These are phyloP conservation scores for Campylorhamphus procurvoides DNA, from an alignment of 2,113 vertebrate genomes.

Conservation along the genomic window DNA sequence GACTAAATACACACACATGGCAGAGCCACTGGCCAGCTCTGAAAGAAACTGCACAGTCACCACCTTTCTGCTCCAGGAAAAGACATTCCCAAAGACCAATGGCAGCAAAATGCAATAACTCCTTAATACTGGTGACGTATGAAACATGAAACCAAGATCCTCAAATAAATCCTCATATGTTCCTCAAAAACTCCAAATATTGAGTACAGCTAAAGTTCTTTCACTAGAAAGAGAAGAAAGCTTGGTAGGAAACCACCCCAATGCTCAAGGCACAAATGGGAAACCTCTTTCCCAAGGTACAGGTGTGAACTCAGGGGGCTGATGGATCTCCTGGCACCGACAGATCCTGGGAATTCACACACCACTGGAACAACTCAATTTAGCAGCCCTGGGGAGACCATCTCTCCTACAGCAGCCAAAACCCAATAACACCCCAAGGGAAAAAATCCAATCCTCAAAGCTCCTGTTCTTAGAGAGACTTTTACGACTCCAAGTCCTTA, in stretches of 20 bases:
- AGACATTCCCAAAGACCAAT: not conserved
- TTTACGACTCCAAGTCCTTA: not conserved
- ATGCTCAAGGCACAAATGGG: not conserved
- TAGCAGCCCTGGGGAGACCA: not conserved
- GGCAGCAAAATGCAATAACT: not conserved
- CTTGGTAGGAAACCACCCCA: fast-evolving
- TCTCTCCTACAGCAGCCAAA: not conserved
- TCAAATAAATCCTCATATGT: not conserved
- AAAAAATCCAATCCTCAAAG: fast-evolving
- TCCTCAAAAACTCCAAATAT: not conserved
- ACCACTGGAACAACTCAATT: too few species aligned
- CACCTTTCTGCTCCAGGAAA: not conserved
- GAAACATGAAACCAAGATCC: not conserved
- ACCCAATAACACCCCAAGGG: fast-evolving
- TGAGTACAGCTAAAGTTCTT: too few species aligned
- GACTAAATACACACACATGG: fast-evolving
- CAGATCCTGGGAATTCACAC: fast-evolving
- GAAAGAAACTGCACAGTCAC: not conserved
- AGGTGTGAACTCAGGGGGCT: fast-evolving
- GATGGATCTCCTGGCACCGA: fast-evolving
- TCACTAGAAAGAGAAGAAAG: not conserved
- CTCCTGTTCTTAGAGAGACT: fast-evolving
- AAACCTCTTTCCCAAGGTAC: not conserved
- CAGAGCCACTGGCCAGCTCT: not conserved
- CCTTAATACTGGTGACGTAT: not conserved